Conservation (phyloP, 2,113 vertebrate genomes). For the Hylia prasina region DNA sequence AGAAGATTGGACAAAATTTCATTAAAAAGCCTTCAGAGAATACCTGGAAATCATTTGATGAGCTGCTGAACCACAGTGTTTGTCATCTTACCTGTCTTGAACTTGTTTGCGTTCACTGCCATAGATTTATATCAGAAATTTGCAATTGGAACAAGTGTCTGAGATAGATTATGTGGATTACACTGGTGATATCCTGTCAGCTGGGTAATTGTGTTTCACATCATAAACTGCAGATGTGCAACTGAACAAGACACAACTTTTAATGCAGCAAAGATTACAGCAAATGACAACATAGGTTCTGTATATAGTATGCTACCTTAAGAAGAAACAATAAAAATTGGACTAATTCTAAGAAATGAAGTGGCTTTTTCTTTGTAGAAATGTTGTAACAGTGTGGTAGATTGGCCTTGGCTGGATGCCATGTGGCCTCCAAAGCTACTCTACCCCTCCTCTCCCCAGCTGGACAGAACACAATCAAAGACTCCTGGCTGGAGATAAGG, state of each 20-base stretch:
- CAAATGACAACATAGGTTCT: not conserved
- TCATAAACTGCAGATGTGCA: not conserved
- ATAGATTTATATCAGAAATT: not conserved
- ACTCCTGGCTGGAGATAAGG: not conserved
- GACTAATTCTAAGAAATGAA: not conserved
- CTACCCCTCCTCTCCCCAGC: not conserved
- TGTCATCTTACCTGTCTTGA: not conserved
- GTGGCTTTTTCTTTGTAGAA: not conserved
- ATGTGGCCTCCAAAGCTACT: not conserved
- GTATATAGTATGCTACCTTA: not conserved
- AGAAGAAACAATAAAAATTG: not conserved
- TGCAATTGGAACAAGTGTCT: not conserved
- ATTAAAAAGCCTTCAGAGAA: not conserved
- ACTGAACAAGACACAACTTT: not conserved
- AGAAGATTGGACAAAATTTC: not conserved
- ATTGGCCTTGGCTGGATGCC: not conserved
- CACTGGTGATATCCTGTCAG: not conserved
- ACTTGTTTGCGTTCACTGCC: not conserved
- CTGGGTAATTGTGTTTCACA: not conserved
- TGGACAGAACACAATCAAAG: not conserved
- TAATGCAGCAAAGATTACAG: not conserved
- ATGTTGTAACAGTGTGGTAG: not conserved
- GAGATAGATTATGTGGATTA: not conserved
- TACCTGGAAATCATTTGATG: not conserved
- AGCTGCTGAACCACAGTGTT: not conserved